Evolutionary conservation across 2,888 invertebrate genomes (phyloP).

Genomic region (Sisyra nigra): DNA sequence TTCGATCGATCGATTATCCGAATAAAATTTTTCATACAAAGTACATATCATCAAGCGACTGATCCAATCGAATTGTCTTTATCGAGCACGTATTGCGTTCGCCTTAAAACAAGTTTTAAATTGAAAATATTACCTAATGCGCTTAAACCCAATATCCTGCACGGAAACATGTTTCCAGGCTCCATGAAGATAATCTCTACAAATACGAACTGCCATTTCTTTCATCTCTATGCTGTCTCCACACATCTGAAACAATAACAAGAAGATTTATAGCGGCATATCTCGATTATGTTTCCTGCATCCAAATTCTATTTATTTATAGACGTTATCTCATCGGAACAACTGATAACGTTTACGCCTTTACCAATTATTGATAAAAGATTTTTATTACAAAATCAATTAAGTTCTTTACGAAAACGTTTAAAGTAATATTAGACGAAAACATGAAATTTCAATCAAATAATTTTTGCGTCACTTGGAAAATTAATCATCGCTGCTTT

Average conservation of each 20-base stretch:
- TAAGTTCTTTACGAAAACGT: too few relatives aligned
- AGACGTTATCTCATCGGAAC: neutral
- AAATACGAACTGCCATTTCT: constrained; percentile 69
- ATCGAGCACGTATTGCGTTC: neutral
- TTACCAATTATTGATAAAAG: too few relatives aligned
- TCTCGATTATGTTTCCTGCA: neutral
- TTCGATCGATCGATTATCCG: neutral
- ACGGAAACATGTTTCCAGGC: constrained; percentile 75
- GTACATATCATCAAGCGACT: neutral
- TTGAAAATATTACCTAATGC: constrained; percentile 53
- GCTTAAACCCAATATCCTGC: constrained; percentile 59
- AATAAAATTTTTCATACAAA: neutral
- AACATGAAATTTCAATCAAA: too few relatives aligned
- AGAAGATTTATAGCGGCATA: too few relatives aligned
- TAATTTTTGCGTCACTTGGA: too few relatives aligned
- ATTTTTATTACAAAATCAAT: too few relatives aligned
- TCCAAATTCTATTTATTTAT: neutral
- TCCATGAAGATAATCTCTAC: constrained; percentile 78
- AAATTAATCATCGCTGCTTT: too few relatives aligned
- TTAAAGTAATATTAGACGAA: too few relatives aligned
- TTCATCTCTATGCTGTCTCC: constrained; percentile 59
- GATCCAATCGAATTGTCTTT: neutral
- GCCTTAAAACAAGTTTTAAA: constrained; percentile 1
- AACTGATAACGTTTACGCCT: too few relatives aligned
- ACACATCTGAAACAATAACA: constrained; percentile 34